Evolutionary conservation across 1,140 invertebrate genomes (phyloP), one percentile per base, ranked within the genome.

Genomic region (Anastrepha ludens): DNA sequence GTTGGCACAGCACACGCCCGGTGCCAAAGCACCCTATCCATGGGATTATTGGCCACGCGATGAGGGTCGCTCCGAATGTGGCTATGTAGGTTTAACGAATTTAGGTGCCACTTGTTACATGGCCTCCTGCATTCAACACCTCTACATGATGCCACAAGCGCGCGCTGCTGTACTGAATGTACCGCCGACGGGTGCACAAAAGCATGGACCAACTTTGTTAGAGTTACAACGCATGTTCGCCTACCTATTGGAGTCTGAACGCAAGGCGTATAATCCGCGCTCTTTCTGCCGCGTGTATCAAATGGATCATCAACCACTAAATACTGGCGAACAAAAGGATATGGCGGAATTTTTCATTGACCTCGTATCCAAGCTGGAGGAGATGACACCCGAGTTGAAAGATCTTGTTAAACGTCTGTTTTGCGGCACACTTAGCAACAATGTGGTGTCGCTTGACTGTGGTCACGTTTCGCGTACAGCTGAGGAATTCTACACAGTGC

Each of bases 261-360:
- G 98, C 60, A 99, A 99, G 93, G 97, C 98, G 0, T 99, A 99
- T 92, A 99, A 99, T 94, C 98, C 98, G 0, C 94, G 97, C 20
- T 98, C 97, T 89, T 99, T 99, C 92, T 99, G 98, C 94, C 97
- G 98, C 90, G 98, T 98, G 0, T 99, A 99, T 93, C 98, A 97
- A 59, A 99, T 99, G 98, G 98, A 99, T 92, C 97, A 98, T 91
- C 98, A 98, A 91, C 97, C 98, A 0, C 94, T 99, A 4, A 99
- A 99, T 92, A 99, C 98, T 0, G 98, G 98, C 1, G 98, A 99
- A 93, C 98, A 99, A 93, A 99, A 99, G 92, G 98, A 99, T 91
- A 99, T 99, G 98, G 98, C 98, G 0, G 98, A 99, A 93, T 99
- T 99, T 94, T 99, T 99, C 90, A 99, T 98, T 65, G 98, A 99